phyloP scores from a whole-genome alignment of 2,113 vertebrate genomes.

The Chloebia gouldiae region DNA sequence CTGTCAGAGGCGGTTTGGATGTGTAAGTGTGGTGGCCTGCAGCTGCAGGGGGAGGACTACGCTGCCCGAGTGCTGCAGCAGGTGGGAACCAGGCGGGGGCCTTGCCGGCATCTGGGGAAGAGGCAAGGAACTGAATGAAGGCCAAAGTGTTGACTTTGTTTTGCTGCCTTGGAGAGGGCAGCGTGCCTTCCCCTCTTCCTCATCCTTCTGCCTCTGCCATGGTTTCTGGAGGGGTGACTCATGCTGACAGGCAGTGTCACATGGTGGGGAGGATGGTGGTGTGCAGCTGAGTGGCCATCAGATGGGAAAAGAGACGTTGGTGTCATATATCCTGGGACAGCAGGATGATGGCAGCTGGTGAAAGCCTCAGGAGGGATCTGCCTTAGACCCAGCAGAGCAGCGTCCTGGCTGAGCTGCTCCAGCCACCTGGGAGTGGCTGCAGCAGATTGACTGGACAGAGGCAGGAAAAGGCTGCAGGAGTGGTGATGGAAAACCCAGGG shows the following conservation, averaged over 20 bases:
- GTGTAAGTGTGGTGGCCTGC: background rate
- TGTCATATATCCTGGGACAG: background rate
- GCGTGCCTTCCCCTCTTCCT: background rate
- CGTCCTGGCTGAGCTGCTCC: background rate
- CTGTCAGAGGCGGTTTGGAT: constrained; percentile 7
- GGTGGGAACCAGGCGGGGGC: background rate
- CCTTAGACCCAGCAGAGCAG: background rate
- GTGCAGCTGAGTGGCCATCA: accelerated
- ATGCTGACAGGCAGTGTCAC: background rate
- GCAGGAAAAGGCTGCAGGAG: background rate
- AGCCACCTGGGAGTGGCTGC: background rate
- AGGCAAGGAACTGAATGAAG: background rate
- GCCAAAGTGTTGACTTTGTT: background rate
- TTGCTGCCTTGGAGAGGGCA: background rate
- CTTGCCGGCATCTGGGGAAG: background rate
- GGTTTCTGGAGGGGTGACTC: background rate
- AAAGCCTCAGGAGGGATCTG: background rate
- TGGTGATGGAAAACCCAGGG: background rate
- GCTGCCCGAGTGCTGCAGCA: background rate
- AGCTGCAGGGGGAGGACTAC: background rate
- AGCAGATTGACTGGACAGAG: background rate
- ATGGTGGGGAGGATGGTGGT: background rate
- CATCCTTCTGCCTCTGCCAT: background rate
- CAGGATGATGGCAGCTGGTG: background rate
- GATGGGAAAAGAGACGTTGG: background rate